These are phyloP conservation scores for Brachypalpus laphriformis DNA, from an alignment of 2,888 invertebrate species.

Conservation along the genomic window DNA sequence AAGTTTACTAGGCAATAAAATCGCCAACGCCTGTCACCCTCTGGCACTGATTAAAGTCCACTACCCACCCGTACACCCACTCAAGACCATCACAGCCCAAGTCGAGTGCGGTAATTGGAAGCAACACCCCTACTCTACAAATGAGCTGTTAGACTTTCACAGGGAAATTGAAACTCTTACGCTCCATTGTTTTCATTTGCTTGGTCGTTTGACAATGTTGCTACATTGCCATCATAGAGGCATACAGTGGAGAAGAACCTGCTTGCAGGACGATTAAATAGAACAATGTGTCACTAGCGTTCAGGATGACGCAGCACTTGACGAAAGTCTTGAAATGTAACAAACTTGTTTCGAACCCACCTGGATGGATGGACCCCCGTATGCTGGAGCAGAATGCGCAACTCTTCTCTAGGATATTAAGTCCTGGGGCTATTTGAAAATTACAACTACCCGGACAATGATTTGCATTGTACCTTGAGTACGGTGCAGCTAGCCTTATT, in stretches of 20 bases:
- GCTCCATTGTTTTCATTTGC: slow-evolving; percentile 57
- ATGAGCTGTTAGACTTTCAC: slow-evolving; percentile 33
- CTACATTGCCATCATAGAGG: slow-evolving; percentile 3
- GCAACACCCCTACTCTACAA: slow-evolving; percentile 26
- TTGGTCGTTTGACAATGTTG: slow-evolving; percentile 50
- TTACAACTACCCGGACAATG: slow-evolving; percentile 68
- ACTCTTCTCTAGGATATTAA: slow-evolving; percentile 57
- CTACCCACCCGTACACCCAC: background rate
- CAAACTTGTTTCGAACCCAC: slow-evolving; percentile 40
- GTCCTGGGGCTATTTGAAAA: slow-evolving; percentile 63
- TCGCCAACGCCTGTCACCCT: background rate
- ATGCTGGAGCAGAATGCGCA: slow-evolving; percentile 56
- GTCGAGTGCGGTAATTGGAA: slow-evolving; percentile 49
- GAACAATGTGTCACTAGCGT: slow-evolving; percentile 37
- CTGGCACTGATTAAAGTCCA: slow-evolving; percentile 16
- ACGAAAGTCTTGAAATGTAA: slow-evolving; percentile 48
- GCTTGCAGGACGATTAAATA: slow-evolving; percentile 48
- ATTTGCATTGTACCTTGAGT: slow-evolving; percentile 65
- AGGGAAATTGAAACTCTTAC: slow-evolving; percentile 62
- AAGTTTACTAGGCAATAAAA: slow-evolving; percentile 25
- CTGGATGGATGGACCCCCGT: slow-evolving; percentile 19
- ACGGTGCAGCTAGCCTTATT: slow-evolving; percentile 18
- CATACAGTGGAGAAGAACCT: slow-evolving; percentile 8
- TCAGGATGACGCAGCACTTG: slow-evolving; percentile 37
- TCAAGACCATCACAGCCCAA: slow-evolving; percentile 4